Evolutionary conservation across 2,113 vertebrate species (phyloP).

Genomic region (Oreotrochilus melanogaster): DNA sequence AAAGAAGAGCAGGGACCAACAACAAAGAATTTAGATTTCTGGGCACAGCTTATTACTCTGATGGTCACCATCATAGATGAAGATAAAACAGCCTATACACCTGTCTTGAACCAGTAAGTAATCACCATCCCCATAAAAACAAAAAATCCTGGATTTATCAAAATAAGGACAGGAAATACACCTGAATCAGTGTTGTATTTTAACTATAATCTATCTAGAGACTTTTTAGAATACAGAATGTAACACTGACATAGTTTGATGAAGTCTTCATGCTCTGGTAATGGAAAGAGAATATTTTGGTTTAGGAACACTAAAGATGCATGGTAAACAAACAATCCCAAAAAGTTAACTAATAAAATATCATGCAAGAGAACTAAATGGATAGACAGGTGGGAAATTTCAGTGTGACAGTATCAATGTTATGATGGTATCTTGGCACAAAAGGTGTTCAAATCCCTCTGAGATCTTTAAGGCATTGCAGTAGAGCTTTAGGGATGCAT

Average conservation of each 20-base stretch:
- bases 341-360: background rate
- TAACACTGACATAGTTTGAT: background rate
- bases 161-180: background rate
- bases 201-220: background rate
- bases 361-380: background rate
- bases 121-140: background rate
- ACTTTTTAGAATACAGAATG: background rate
- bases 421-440: background rate
- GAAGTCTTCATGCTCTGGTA: background rate
- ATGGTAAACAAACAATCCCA: background rate
- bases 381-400: background rate
- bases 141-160: background rate
- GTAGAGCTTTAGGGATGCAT: background rate
- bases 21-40: constrained; percentile 94
- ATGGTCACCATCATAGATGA: constrained; percentile 96
- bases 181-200: background rate
- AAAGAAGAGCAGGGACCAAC: constrained; percentile 93
- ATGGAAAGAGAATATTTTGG: background rate
- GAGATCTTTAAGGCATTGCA: background rate
- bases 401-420: background rate
- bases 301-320: background rate
- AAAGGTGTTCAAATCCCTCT: background rate
- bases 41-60: constrained; percentile 93
- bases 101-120: constrained; percentile 93
- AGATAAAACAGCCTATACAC: constrained; percentile 91